Evolutionary conservation across 2,113 vertebrate species (phyloP), one percentile per base, ranked within the genome.

Genomic region (Phaethornis superciliosus): DNA sequence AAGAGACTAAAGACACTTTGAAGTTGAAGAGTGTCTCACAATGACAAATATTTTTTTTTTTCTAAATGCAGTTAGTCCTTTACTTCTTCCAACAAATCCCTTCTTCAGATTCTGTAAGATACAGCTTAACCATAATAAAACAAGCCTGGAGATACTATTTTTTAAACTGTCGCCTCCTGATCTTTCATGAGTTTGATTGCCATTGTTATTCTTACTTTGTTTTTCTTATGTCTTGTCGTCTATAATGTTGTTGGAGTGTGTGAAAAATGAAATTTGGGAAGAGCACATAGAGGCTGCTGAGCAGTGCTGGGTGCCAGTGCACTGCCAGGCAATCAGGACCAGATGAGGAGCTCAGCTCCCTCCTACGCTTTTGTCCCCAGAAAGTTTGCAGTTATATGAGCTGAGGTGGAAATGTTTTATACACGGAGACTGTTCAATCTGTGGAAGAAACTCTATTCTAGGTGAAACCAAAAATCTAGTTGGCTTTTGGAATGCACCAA

Each of bases 1-100:
- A 96, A 95, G 92, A 96, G 93, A 79, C 74, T 63, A 68, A 82
- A 86, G 63, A 47, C 16, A 51, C 96, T 97, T 97, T 96, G 92
- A 96, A 95, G 91, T 74, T 60, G 68, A 84, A 85, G 30, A 69
- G 85, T 23, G 84, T 82, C 82, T 95, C 85, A 71, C 49, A 96
- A 35, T 85, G 94, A 91, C 90, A 91, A 93, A 96, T 74, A 82
- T 46, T 33, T 89, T 6, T 78, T 68, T 78, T 63, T 85, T 93
- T 69, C 81, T 92, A 49, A 87, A 84, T 9, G 58, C 46, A 44
- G 19, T 60, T 93, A 74, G 74, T 67, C 40, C 52, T 71, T 84
- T 6, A 10, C 54, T 56, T 85, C 76, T 86, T 74, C 85, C 81
- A 74, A 11, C 46, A 92, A 88, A 87, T 82, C 68, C 56, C 49